These are phyloP conservation scores for Aphis craccivora DNA, from an alignment of 1,140 invertebrate genomes.

Conservation along the genomic window DNA sequence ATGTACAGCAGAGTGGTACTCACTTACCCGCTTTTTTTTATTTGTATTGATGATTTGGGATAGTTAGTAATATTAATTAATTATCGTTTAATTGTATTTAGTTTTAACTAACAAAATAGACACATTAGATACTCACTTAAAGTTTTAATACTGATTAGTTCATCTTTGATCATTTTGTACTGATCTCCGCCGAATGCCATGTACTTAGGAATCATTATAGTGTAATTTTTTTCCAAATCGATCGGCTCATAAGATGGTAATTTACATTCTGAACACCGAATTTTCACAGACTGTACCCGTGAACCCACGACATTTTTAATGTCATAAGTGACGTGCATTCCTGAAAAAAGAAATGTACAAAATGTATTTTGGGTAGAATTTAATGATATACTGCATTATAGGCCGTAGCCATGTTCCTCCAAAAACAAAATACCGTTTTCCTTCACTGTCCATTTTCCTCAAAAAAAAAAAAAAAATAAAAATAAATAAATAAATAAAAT, in stretches of 20 bases:
- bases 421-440: too few species aligned
- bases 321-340: conserved; percentile 67
- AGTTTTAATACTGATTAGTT: neutral
- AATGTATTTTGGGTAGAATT: too few species aligned
- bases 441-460: too few species aligned
- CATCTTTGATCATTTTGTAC: conserved; percentile 61
- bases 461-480: too few species aligned
- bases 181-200: conserved; percentile 69
- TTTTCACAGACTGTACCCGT: conserved; percentile 66
- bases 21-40: too few species aligned
- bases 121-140: neutral
- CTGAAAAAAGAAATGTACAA: conserved; percentile 49
- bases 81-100: too few species aligned
- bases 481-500: too few species aligned
- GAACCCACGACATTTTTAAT: conserved; percentile 65
- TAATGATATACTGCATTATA: too few species aligned
- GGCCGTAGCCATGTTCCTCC: too few species aligned
- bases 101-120: neutral
- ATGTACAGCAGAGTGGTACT: too few species aligned
- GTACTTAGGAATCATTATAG: conserved; percentile 66
- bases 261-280: conserved; percentile 67
- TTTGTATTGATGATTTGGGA: too few species aligned
- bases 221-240: conserved; percentile 64
- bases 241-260: conserved; percentile 66
- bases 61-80: too few species aligned